Base-by-base conservation (phyloP, 2,113 vertebrate genomes). In the Phyllopteryx taeniolatus region DNA sequence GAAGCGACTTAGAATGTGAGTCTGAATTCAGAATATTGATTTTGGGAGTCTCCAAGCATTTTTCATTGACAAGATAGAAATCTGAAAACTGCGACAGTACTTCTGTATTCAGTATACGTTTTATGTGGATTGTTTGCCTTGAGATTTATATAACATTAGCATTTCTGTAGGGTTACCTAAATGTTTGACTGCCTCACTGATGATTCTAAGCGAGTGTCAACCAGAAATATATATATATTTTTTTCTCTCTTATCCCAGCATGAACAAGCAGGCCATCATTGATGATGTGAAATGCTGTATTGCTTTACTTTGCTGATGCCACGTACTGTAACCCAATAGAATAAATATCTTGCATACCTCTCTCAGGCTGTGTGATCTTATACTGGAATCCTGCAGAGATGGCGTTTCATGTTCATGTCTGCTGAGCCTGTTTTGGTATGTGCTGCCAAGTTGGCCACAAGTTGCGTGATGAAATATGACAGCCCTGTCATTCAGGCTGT, bases 111-210 rank as follows among this genome's bases (percentile, higher is more conserved):
- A 68, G 2, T 71, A 70, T 67, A 69, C 51, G 60, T 68, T 73
- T 80, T 63, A 57, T 68, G 19, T 63, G 60, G 51, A 68, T 75
- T 31, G 46, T 82, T 74, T 43, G 63, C 54, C 76, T 77, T 68
- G 77, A 75, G 60, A 68, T 71, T 74, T 74, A 80, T 83, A 75
- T 72, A 9, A 56, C 56, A 89, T 78, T 79, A 79, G 68, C 49
- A 65, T 65, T 83, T 85, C 75, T 79, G 80, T 78, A 78, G 77
- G 60, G 66, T 67, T 43, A 56, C 69, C 71, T 77, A 79, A 82
- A 87, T 86, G 85, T 79, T 76, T 84, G 77, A 87, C 72, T 80
- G 76, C 79, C 73, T 81, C 43, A 6, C 77, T 91, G 84, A 88
- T 85, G 78, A 70, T 53, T 72, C 67, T 78, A 79, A 46, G 74